phyloP scores from a whole-genome alignment of 2,888 invertebrate genomes.

The Endotricha flammealis region DNA sequence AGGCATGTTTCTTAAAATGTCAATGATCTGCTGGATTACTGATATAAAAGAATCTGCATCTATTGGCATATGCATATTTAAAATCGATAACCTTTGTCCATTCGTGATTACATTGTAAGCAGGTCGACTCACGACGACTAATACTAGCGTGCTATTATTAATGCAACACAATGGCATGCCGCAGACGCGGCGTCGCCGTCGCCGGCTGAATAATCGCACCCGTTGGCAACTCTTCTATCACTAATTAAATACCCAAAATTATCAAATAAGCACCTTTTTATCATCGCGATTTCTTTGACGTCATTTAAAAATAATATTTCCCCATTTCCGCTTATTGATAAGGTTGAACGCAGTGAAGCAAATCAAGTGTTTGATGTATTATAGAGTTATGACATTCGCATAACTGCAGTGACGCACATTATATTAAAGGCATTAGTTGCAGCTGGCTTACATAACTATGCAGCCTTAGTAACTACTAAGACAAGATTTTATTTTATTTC shows the following conservation, averaged over 20 bases:
- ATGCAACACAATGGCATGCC: conserved; percentile 51
- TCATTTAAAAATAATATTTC: conserved; percentile 5
- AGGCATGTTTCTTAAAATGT: no score
- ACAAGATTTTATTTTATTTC: no score
- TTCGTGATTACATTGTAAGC: conserved; percentile 9
- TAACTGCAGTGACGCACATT: no score
- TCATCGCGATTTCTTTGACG: conserved; percentile 11
- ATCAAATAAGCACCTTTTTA: neutral
- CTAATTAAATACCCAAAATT: conserved; percentile 14
- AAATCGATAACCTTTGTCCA: conserved; percentile 6
- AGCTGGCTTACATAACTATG: no score
- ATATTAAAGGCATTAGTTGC: no score
- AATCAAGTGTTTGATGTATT: no score
- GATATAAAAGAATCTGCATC: no score
- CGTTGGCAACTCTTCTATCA: conserved; percentile 47
- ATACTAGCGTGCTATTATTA: conserved; percentile 42
- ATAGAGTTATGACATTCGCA: no score
- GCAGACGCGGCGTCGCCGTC: conserved; percentile 70
- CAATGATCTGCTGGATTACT: no score
- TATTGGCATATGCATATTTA: no score
- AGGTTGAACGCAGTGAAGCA: neutral
- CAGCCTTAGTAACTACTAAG: no score
- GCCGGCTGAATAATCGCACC: conserved; percentile 47
- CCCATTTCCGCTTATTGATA: neutral
- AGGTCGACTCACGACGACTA: conserved; percentile 29